phyloP scores from a whole-genome alignment of 2,797 vertebrate genomes.

The Salarias fasciatus region DNA sequence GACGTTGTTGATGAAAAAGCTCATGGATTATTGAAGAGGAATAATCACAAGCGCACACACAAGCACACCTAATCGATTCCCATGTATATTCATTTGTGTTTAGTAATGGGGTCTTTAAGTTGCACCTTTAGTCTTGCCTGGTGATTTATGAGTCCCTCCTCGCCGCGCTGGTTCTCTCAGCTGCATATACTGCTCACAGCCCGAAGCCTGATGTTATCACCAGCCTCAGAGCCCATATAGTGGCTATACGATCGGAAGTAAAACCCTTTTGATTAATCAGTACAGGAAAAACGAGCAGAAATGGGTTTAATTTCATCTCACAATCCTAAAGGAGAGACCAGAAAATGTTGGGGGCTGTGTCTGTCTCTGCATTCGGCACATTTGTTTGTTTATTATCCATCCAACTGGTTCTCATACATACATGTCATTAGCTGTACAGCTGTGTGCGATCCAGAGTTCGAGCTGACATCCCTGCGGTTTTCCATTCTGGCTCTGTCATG shows the following conservation, averaged over 20 bases:
- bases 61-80: slow-evolving; percentile 32
- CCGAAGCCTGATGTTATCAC: slow-evolving; percentile 13
- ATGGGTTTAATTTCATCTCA: background rate
- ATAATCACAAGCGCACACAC: background rate
- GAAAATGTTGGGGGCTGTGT: background rate
- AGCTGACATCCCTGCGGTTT: slow-evolving; percentile 1
- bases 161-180: background rate
- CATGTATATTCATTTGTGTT: slow-evolving; percentile 55
- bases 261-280: slow-evolving; percentile 7
- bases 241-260: slow-evolving; percentile 6
- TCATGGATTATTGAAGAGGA: too few species aligned
- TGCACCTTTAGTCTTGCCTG: slow-evolving; percentile 19
- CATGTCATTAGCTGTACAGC: background rate
- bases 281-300: background rate
- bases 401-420: background rate
- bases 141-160: slow-evolving; percentile 45
- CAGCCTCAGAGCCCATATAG: slow-evolving; percentile 5
- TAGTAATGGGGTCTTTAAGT: slow-evolving; percentile 33
- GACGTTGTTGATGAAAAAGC: too few species aligned
- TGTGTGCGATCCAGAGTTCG: background rate
- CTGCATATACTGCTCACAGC: background rate
- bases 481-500: slow-evolving; percentile 6
- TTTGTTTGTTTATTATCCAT: background rate
- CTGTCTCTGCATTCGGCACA: background rate
- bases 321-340: background rate